phyloP scores from a whole-genome alignment of 2,888 invertebrate species.

The Tachina fera region DNA sequence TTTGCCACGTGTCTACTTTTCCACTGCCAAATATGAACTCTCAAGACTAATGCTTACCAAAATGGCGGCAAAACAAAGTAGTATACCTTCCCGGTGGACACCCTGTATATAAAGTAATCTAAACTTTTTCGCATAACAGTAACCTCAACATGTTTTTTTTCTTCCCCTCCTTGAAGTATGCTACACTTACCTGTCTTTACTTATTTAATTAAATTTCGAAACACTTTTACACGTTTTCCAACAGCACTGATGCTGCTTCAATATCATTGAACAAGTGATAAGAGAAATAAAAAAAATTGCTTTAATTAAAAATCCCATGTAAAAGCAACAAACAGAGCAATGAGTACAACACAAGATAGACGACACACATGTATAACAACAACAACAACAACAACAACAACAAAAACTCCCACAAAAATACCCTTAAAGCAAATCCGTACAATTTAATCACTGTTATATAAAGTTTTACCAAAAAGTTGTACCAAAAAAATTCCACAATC shows the following conservation, averaged over 20 bases:
- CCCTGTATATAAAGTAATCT: too few species aligned
- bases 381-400: neutral
- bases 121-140: too few species aligned
- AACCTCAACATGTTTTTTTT: neutral
- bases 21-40: too few species aligned
- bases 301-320: constrained; percentile 62
- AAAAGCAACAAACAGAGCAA: constrained; percentile 22
- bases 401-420: neutral
- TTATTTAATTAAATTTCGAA: constrained; percentile 22
- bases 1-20: too few species aligned
- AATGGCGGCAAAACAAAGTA: too few species aligned
- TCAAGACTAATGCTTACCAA: too few species aligned
- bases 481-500: constrained; percentile 38
- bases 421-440: constrained; percentile 55
- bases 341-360: constrained; percentile 1
- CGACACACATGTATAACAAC: constrained; percentile 16
- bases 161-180: neutral
- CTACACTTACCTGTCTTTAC: neutral
- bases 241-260: constrained; percentile 36
- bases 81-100: too few species aligned
- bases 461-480: constrained; percentile 58
- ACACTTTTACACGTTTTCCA: constrained; percentile 1
- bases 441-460: constrained; percentile 66
- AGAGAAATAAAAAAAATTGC: constrained; percentile 12
- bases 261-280: constrained; percentile 56